Conservation (phyloP, 2,888 invertebrate genomes). For the Oxytorus armatus region DNA sequence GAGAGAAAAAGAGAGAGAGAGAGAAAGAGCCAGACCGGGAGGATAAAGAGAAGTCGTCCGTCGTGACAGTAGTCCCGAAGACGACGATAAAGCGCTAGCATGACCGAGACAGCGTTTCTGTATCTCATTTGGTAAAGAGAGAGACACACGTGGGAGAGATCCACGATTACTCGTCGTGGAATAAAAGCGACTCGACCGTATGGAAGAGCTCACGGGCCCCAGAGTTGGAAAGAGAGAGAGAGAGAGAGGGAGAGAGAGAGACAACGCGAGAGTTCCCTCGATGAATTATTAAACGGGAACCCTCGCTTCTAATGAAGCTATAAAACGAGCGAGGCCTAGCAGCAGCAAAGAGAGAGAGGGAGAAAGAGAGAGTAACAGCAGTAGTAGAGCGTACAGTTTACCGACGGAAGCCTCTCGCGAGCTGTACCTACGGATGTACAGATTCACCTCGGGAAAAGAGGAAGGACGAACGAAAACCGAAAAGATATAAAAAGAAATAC, state of each 20-base stretch:
- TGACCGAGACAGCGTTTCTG: conserved; percentile 37
- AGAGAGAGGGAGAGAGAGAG: conserved; percentile 17
- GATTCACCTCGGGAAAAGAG: conserved; percentile 33
- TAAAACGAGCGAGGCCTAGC: conserved; percentile 74
- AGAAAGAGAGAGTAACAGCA: conserved; percentile 33
- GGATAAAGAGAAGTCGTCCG: conserved; percentile 54
- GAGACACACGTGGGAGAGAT: conserved; percentile 63
- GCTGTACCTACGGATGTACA: conserved; percentile 20
- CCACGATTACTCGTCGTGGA: conserved; percentile 72
- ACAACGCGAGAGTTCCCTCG: conserved; percentile 68
- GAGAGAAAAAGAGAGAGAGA: conserved; percentile 27
- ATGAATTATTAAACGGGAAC: conserved; percentile 80
- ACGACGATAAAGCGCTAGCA: conserved; percentile 48
- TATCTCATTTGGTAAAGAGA: conserved; percentile 23
- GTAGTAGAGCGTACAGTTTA: conserved; percentile 21
- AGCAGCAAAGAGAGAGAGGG: conserved; percentile 31
- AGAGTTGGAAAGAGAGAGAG: background rate
- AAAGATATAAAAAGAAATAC: conserved; percentile 1
- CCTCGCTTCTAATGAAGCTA: conserved; percentile 79
- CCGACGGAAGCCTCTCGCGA: conserved; percentile 41
- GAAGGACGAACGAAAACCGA: conserved; percentile 15
- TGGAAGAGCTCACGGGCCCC: conserved; percentile 37
- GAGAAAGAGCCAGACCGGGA: background rate
- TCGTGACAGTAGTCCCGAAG: conserved; percentile 61
- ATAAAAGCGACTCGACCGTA: conserved; percentile 64